Evolutionary conservation across 53 echinoderm and acorn worm genomes (phyloP), one percentile per base, ranked within the genome.

Genomic region (Glandiceps talaboti): DNA sequence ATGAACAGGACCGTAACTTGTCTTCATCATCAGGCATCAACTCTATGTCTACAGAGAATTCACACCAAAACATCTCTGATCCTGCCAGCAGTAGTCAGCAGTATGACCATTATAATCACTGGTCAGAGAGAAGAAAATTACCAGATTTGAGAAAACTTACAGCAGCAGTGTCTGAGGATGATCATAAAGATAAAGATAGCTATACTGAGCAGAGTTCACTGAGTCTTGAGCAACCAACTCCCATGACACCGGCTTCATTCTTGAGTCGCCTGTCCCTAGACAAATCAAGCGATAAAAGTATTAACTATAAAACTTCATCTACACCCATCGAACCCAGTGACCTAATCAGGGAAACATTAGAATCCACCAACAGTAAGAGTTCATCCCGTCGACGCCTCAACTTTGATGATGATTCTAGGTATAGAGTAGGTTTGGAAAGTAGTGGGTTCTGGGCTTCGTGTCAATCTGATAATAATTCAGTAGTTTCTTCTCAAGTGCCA

Each of bases 141-240:
- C 6, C 20, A 45, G 64, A 45, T 6, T 6, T 20, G 6, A 45
- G 64, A 20, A 45, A 45, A 45, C 64, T 12, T 6, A 45, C 6
- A 12, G 64, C 6, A 6, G 20, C 6, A 6, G 64, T 45, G 64
- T n/a, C n/a, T n/a, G 64, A 45, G 64, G 20, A 6, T 20, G 6
- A 12, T 45, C 64, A 45, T 20, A 6, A 6, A 6, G 6, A 6
- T 20, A 45, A 20, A 20, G 64, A 45, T 45, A 45, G 64, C 20
- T 45, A 12, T 1, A 73, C 28, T 26, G 1, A 26, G 26, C 77
- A 73, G 27, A 77, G 73, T 14, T 83, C 77, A 30, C 76, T 77
- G 14, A 30, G 30, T 45, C 78, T 83, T 12, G 83, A 83, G 29
- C 33, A 77, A 27, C 83, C 83, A 75, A 82, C 76, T 77, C 77